Conservation (phyloP, 2,113 vertebrate genomes). For the Crotalus horridus region DNA sequence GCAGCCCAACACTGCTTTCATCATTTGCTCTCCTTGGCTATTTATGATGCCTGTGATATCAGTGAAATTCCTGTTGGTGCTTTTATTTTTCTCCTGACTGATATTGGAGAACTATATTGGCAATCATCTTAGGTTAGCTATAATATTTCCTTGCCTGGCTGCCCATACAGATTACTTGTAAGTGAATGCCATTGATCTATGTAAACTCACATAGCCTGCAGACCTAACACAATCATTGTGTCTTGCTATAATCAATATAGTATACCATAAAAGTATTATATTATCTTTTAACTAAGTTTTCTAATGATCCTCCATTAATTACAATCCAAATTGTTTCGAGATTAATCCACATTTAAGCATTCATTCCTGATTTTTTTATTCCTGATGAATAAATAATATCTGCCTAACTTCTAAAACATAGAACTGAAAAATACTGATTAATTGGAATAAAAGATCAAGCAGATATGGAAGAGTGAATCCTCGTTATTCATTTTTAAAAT, state of each 20-base stretch:
- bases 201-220: not conserved
- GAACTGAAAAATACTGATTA: constrained; percentile 30
- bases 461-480: not conserved
- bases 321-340: not conserved
- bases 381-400: not conserved
- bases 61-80: not conserved
- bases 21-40: not conserved
- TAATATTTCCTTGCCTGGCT: not conserved
- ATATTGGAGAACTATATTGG: not conserved
- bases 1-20: not conserved
- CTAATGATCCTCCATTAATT: constrained; percentile 14
- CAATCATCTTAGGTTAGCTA: not conserved
- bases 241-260: not conserved
- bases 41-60: not conserved
- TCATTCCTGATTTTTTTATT: not conserved
- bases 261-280: constrained; percentile 6
- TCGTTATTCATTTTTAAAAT: constrained; percentile 9
- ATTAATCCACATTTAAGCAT: constrained; percentile 1
- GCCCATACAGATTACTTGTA: not conserved
- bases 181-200: not conserved
- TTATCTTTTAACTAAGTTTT: not conserved
- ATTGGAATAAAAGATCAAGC: constrained; percentile 29
- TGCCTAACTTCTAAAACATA: constrained; percentile 9
- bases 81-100: not conserved
- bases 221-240: not conserved